A percentile compares a stretch with the other conserved stretches of the same genome.
Conservation (phyloP, 2,797 vertebrate genomes). For the Agapornis canus region DNA sequence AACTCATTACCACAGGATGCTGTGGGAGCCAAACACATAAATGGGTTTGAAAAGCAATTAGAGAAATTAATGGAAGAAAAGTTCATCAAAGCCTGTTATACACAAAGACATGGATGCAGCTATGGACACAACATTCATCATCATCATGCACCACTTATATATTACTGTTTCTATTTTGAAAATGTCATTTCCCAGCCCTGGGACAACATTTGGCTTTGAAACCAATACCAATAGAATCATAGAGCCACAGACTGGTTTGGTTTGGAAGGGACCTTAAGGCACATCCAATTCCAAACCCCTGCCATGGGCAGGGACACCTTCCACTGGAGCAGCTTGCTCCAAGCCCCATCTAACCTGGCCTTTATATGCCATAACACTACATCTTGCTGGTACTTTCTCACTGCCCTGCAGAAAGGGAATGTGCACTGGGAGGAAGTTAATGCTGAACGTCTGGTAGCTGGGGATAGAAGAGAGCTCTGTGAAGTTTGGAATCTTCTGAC, state of each 20-base stretch:
- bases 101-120: not conserved
- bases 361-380: not conserved
- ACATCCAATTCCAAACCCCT: not conserved
- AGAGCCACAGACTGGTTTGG: not conserved
- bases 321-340: not conserved
- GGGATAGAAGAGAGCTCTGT: not conserved
- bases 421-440: not conserved
- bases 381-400: not conserved
- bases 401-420: not conserved
- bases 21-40: constrained; percentile 23
- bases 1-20: constrained; percentile 33
- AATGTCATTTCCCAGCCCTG: not conserved
- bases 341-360: not conserved
- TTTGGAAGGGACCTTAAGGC: not conserved
- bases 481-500: not conserved
- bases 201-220: not conserved
- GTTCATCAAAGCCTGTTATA: constrained; percentile 35
- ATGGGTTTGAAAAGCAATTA: constrained; percentile 54
- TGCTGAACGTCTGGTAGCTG: not conserved
- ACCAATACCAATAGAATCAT: not conserved
- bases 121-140: not conserved
- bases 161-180: accelerated
- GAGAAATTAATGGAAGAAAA: constrained; percentile 49
- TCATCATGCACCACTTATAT: not conserved
- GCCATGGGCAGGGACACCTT: not conserved